Evolutionary conservation across 2,113 vertebrate genomes (phyloP).

Genomic region (Poecile atricapillus): DNA sequence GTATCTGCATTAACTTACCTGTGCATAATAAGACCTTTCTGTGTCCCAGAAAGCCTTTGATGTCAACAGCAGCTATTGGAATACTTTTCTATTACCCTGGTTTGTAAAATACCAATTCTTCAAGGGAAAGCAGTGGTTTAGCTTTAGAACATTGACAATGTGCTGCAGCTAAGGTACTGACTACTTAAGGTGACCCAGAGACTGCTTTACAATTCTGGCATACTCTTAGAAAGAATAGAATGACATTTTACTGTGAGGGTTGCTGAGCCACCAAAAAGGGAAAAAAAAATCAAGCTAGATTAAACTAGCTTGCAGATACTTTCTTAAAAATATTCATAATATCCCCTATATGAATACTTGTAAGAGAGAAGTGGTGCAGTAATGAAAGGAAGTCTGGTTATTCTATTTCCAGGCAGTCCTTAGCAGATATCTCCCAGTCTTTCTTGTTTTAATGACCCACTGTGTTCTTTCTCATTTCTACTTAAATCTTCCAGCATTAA

Average conservation of each 20-base stretch:
- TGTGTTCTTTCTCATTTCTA: neutral
- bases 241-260: neutral
- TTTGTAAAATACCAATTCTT: neutral
- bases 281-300: neutral
- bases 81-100: neutral
- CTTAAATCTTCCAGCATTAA: neutral
- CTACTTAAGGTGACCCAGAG: neutral
- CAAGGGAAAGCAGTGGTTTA: neutral
- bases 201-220: neutral
- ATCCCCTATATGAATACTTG: neutral
- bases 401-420: neutral
- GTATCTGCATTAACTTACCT: neutral
- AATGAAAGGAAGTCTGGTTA: neutral
- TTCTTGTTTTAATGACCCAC: neutral
- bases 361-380: neutral
- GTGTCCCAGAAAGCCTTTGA: neutral
- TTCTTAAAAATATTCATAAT: neutral
- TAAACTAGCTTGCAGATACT: neutral
- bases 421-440: neutral
- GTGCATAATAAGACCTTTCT: neutral
- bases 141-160: neutral
- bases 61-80: neutral
- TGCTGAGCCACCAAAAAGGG: neutral
- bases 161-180: neutral
- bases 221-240: neutral